Evolutionary conservation across 2,888 invertebrate genomes (phyloP).

Genomic region (Pegoplata infirma): DNA sequence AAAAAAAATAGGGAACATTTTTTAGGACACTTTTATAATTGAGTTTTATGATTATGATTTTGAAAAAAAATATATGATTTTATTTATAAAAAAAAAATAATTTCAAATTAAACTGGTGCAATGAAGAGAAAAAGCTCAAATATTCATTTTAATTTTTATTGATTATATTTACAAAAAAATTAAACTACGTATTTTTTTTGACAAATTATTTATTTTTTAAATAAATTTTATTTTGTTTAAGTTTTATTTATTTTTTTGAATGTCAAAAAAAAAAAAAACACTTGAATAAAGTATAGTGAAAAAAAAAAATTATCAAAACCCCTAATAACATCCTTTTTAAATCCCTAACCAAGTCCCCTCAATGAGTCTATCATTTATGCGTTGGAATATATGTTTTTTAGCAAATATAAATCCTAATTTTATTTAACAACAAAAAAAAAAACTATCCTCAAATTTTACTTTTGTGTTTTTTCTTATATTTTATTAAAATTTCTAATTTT

Average conservation of each 20-base stretch:
- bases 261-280: constrained; percentile 50
- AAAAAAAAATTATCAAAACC: constrained; percentile 69
- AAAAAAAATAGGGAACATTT: constrained; percentile 23
- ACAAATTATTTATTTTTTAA: constrained; percentile 56
- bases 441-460: constrained; percentile 53
- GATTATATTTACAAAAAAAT: constrained; percentile 32
- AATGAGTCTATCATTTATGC: constrained; percentile 79
- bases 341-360: constrained; percentile 77
- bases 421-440: constrained; percentile 12
- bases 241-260: constrained; percentile 49
- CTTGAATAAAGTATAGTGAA: constrained; percentile 55
- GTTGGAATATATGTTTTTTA: constrained; percentile 71
- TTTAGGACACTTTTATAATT: constrained; percentile 36
- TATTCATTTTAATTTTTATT: constrained; percentile 64
- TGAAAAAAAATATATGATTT: background rate
- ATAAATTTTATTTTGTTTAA: constrained; percentile 47
- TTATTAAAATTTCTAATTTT: constrained; percentile 38
- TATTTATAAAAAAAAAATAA: constrained; percentile 22
- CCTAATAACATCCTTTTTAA: constrained; percentile 72
- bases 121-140: constrained; percentile 78
- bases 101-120: constrained; percentile 70
- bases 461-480: constrained; percentile 15
- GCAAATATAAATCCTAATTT: constrained; percentile 47
- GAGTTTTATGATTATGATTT: constrained; percentile 1
- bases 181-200: constrained; percentile 59